Evolutionary conservation across 1,140 invertebrate genomes (phyloP), one percentile per base, ranked within the genome.

Genomic region (Phocides pigmalion): DNA sequence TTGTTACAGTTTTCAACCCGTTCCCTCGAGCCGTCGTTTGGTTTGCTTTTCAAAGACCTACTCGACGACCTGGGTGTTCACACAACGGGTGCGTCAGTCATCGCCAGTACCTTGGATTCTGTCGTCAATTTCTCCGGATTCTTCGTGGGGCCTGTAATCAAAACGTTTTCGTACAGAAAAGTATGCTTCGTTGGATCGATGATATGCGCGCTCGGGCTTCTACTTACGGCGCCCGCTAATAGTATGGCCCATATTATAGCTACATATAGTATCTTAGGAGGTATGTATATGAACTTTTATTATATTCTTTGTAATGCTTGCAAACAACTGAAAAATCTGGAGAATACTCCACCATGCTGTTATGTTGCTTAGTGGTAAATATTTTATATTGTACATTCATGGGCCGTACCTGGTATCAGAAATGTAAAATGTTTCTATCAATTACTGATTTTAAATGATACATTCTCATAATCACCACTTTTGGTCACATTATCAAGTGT

Each of bases 121-220:
- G 94, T 95, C 64, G 94, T 96, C 72, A 96, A 96, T 75, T 96
- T 96, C 85, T 96, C 95, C 64, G 95, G 95, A 12, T 92, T 96
- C 68, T 94, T 96, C 73, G 94, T 95, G 56, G 95, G 95, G 3
- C 95, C 95, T 0, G 90, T 96, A 62, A 93, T 96, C 46, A 95
- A 94, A 83, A 94, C 93, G 69, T 96, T 95, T 77, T 95, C 95
- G 17, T 96, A 95, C 72, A 92, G 95, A 61, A 95, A 95, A 87
- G 94, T 96, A 2, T 95, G 95, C 66, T 81, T 95, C 8, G 93
- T 94, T 12, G 95, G 95, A 5, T 94, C 94, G 1, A 71, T 93
- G 17, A 91, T 96, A 61, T 94, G 93, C 59, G 94, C 93, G 8
- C 79, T 93, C 8, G 95, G 94, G 2, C 89, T 96, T 14, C 93